Evolutionary conservation across 1,140 invertebrate species (phyloP).

Genomic region (Rhopalosiphum padi): DNA sequence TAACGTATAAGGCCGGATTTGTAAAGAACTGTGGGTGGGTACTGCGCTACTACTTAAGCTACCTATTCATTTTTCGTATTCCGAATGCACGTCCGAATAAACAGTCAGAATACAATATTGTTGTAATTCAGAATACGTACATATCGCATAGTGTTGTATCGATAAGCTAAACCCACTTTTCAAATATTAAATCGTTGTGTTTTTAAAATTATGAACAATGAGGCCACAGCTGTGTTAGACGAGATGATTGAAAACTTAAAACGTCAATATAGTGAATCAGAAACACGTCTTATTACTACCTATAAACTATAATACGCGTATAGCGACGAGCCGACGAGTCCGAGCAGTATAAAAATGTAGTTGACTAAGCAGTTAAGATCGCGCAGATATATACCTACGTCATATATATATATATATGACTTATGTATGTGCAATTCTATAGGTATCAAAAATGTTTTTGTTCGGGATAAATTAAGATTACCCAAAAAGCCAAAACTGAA

Average conservation of each 20-base stretch:
- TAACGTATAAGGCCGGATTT: background rate
- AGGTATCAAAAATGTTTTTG: background rate
- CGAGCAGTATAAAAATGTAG: background rate
- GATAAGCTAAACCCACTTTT: background rate
- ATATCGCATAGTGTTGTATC: background rate
- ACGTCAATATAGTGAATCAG: background rate
- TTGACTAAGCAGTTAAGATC: background rate
- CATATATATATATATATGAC: background rate
- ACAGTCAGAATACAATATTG: background rate
- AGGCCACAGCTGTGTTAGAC: background rate
- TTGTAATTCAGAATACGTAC: background rate
- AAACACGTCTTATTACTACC: background rate
- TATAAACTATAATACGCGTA: background rate
- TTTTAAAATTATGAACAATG: background rate
- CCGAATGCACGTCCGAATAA: background rate
- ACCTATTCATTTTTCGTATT: background rate
- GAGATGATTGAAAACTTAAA: background rate
- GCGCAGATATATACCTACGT: background rate
- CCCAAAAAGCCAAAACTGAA: background rate
- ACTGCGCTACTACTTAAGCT: background rate
- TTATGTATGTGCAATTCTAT: background rate
- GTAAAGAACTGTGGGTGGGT: background rate
- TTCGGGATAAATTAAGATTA: background rate
- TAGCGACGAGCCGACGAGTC: background rate
- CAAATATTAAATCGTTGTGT: background rate